These are phyloP conservation scores for Parnassius glacialis DNA, from an alignment of 2,888 invertebrate species.

Conservation along the genomic window DNA sequence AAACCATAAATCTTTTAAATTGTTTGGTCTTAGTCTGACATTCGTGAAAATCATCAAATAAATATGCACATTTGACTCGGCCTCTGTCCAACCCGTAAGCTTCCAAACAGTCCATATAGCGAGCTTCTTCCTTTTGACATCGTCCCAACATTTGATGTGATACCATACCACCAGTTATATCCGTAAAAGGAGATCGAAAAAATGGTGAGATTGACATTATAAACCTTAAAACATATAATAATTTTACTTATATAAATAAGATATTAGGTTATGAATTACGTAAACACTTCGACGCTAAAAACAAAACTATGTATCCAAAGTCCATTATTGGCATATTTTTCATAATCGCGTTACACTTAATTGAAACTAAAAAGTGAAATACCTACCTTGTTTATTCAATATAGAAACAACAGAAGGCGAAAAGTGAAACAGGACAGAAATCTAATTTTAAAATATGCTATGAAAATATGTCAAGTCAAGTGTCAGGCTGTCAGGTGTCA, in stretches of 20 bases:
- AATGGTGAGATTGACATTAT: constrained; percentile 84
- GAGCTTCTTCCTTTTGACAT: constrained; percentile 86
- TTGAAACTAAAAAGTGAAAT: not conserved
- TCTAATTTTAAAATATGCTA: not conserved
- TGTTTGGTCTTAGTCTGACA: constrained; percentile 84
- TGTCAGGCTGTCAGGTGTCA: not conserved
- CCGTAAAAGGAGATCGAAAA: constrained; percentile 86
- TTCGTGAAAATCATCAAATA: constrained; percentile 86
- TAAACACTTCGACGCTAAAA: constrained; percentile 32
- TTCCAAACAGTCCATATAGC: constrained; percentile 88
- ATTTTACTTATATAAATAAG: not conserved
- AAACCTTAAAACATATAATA: constrained; percentile 29
- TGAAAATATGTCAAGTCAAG: not conserved
- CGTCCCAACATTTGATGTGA: constrained; percentile 84
- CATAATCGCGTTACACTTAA: not conserved
- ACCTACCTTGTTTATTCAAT: constrained; percentile 4
- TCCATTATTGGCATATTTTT: too few relatives aligned
- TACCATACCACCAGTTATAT: constrained; percentile 83
- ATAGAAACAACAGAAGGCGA: constrained; percentile 2
- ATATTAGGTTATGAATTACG: constrained; percentile 36
- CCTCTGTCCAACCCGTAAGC: constrained; percentile 88
- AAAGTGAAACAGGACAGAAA: not conserved
- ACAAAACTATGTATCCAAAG: not conserved
- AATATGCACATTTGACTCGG: constrained; percentile 79
- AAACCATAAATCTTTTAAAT: constrained; percentile 78